These are phyloP conservation scores for Rhombomys opimus DNA, from an alignment of 2,113 vertebrate genomes.

Conservation along the genomic window DNA sequence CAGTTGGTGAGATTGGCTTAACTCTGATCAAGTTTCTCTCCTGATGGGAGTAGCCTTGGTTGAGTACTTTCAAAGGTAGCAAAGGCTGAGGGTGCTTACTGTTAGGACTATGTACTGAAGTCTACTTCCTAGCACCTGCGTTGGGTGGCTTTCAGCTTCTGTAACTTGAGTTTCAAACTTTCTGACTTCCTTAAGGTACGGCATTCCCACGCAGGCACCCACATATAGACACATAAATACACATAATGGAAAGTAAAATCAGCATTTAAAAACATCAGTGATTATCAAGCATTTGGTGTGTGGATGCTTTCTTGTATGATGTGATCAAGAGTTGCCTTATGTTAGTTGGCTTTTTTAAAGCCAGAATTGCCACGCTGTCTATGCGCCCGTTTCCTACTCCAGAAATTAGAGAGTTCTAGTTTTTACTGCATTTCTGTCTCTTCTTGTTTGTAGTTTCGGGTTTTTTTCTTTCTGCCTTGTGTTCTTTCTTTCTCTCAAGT, in stretches of 20 bases:
- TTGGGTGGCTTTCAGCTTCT: neutral
- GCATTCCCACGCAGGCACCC: neutral
- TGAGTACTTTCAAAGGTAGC: neutral
- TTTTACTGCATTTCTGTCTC: neutral
- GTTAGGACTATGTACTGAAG: neutral
- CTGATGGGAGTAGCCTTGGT: neutral
- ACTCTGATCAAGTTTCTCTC: neutral
- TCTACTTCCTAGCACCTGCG: neutral
- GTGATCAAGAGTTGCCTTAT: neutral
- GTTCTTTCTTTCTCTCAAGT: neutral
- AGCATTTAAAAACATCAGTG: neutral
- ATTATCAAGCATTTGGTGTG: neutral
- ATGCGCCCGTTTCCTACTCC: neutral
- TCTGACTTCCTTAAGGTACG: neutral
- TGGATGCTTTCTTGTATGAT: neutral
- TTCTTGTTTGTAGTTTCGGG: no score
- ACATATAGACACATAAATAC: no score
- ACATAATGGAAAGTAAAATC: neutral
- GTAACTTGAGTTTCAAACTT: neutral
- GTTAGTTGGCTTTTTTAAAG: neutral
- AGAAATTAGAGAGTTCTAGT: neutral
- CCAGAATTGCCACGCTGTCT: neutral
- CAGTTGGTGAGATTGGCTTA: neutral
- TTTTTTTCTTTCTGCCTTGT: neutral
- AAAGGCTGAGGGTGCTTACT: no score